These are phyloP conservation scores for Caenorhabditis angaria DNA, from an alignment of 2,888 invertebrate species.

Conservation along the genomic window DNA sequence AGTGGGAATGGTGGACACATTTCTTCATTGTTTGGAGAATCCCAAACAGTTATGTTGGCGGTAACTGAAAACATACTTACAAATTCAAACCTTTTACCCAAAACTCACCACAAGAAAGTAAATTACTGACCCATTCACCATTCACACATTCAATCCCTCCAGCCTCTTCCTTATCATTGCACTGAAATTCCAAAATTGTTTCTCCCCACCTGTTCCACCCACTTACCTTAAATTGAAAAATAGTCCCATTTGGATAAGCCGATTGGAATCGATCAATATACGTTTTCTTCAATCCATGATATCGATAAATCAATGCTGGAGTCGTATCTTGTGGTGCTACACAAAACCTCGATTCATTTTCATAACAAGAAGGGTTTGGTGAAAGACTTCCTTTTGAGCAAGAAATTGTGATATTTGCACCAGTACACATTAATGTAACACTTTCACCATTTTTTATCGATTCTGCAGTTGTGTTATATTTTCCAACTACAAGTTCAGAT, in stretches of 20 bases:
- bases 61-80: conserved; percentile 20
- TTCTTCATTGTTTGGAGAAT: conserved; percentile 34
- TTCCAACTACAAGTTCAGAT: conserved; percentile 39
- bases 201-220: conserved; percentile 11
- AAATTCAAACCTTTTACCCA: background rate
- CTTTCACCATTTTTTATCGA: conserved; percentile 45
- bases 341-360: conserved; percentile 53
- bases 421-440: conserved; percentile 38
- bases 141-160: conserved; percentile 66
- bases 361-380: conserved; percentile 48
- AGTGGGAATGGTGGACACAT: conserved; percentile 48
- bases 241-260: conserved; percentile 69
- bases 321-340: conserved; percentile 57
- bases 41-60: conserved; percentile 36
- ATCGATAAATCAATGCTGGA: conserved; percentile 56
- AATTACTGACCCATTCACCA: conserved; percentile 67
- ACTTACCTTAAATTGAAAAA: conserved; percentile 65
- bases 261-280: conserved; percentile 54
- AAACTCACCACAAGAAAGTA: conserved; percentile 61
- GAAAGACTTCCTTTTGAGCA: conserved; percentile 46
- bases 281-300: conserved; percentile 44
- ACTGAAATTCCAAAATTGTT: conserved; percentile 24
- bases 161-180: conserved; percentile 60
- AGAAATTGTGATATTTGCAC: conserved; percentile 40
- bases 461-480: conserved; percentile 35